Conservation (phyloP, 2,113 vertebrate genomes). For the Actenoides hombroni region DNA sequence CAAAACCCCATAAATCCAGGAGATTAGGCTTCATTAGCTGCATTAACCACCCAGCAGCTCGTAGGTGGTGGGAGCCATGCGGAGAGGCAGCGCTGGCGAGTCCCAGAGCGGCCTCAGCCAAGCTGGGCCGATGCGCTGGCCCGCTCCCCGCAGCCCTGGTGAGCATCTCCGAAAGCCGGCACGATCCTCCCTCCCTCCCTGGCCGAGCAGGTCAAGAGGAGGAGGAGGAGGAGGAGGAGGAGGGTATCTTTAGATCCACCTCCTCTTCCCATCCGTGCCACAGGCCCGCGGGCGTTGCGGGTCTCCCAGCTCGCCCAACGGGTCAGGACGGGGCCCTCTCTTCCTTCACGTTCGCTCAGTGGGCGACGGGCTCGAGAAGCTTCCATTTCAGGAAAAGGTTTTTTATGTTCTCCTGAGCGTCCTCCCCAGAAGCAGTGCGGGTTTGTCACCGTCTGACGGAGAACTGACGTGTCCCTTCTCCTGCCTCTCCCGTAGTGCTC, state of each 20-base stretch:
- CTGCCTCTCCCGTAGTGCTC: constrained; percentile 76
- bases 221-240: not conserved
- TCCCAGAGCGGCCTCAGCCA: not conserved
- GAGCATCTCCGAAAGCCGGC: not conserved
- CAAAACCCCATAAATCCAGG: not conserved
- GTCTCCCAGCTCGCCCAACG: rapidly evolving
- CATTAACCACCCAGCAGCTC: not conserved
- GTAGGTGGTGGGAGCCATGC: not conserved
- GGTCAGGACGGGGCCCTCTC: not conserved
- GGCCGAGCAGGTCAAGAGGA: not conserved
- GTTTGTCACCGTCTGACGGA: too few relatives aligned
- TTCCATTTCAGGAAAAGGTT: too few relatives aligned
- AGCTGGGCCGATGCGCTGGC: rapidly evolving
- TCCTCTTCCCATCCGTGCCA: not conserved
- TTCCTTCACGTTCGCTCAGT: not conserved
- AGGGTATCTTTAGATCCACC: not conserved
- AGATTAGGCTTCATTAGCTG: rapidly evolving
- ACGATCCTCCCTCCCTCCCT: rapidly evolving
- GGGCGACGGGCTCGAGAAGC: too few relatives aligned
- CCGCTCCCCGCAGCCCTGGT: not conserved
- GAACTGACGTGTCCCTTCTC: not conserved
- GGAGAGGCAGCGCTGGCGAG: not conserved
- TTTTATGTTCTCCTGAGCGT: too few relatives aligned
- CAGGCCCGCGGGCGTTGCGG: not conserved
- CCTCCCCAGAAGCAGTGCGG: too few relatives aligned